Evolutionary conservation across 2,113 vertebrate species (phyloP).

Genomic region (Hystrix cristata): DNA sequence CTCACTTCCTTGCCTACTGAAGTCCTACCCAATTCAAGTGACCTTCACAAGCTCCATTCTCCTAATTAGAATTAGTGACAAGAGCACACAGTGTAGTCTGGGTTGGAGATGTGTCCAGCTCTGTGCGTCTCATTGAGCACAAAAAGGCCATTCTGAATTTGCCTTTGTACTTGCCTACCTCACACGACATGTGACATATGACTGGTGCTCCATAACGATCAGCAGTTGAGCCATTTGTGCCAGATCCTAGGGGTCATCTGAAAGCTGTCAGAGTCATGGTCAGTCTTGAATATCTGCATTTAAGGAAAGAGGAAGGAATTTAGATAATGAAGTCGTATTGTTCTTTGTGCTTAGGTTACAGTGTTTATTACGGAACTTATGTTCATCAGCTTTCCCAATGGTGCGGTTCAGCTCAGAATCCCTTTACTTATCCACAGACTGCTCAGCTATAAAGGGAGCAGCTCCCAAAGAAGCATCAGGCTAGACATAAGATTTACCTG

Average conservation of each 20-base stretch:
- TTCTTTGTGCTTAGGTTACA: background rate
- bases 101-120: background rate
- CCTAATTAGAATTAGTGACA: background rate
- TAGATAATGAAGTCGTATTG: background rate
- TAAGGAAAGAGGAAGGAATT: slow-evolving; percentile 25
- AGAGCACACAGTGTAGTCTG: accelerated
- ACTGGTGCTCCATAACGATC: background rate
- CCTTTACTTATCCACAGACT: slow-evolving; percentile 23
- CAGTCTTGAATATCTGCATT: background rate
- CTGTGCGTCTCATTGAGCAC: background rate
- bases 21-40: background rate
- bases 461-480: background rate
- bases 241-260: background rate
- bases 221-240: background rate
- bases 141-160: background rate
- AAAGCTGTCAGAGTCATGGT: background rate
- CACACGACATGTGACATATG: accelerated
- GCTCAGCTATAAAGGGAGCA: background rate
- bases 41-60: background rate
- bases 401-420: background rate
- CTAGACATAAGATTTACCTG: slow-evolving; percentile 5
- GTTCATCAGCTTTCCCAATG: background rate
- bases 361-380: background rate
- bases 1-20: background rate
- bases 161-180: background rate